These are phyloP conservation scores for Lophotis ruficrista DNA, from an alignment of 2,113 vertebrate genomes.

Conservation along the genomic window DNA sequence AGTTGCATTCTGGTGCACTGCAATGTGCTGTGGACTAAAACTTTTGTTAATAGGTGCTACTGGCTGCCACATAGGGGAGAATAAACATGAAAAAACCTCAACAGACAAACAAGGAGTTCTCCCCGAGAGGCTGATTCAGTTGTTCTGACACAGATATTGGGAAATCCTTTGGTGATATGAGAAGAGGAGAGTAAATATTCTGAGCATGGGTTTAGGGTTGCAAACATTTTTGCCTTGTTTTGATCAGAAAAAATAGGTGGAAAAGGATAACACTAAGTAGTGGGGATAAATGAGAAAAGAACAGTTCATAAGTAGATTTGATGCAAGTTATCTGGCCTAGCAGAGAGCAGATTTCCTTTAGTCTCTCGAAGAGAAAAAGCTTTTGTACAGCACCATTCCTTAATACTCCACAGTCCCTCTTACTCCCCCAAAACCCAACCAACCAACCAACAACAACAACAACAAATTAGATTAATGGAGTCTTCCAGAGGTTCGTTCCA, in stretches of 20 bases:
- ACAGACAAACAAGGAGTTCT: not conserved
- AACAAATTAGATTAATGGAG: not conserved
- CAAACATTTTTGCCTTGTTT: not conserved
- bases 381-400: not conserved
- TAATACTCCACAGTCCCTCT: fast-evolving
- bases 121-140: not conserved
- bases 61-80: not conserved
- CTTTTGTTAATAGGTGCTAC: not conserved
- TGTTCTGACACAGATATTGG: not conserved
- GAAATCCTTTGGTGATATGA: not conserved
- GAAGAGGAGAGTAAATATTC: not conserved
- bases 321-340: not conserved
- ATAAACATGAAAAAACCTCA: not conserved
- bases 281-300: not conserved
- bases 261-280: not conserved
- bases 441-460: not conserved
- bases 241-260: not conserved
- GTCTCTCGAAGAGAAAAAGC: not conserved
- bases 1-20: not conserved
- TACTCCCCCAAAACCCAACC: not conserved
- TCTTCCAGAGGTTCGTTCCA: not conserved
- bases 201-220: not conserved
- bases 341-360: not conserved
- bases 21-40: not conserved
- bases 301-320: not conserved